Evolutionary conservation across 2,113 vertebrate genomes (phyloP).

Genomic region (Periophthalmus modestus): DNA sequence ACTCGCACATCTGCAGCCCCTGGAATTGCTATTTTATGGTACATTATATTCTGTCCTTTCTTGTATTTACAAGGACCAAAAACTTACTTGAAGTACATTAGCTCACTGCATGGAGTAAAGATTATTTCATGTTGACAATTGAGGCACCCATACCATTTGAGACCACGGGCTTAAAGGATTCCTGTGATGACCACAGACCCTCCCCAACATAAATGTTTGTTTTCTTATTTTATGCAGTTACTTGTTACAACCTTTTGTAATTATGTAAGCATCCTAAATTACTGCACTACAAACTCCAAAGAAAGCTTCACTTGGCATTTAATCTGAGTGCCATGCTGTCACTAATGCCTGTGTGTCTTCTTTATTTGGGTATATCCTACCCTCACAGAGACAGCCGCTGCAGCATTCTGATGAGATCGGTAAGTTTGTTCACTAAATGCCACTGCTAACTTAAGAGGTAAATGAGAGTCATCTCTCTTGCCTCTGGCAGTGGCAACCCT

Average conservation of each 20-base stretch:
- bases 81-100: neutral
- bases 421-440: conserved; percentile 71
- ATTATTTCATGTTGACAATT: neutral
- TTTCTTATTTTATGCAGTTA: neutral
- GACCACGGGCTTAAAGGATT: too few species aligned
- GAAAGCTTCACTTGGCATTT: conserved; percentile 32
- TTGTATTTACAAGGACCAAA: neutral
- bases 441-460: conserved; percentile 44
- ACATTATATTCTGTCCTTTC: neutral
- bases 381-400: conserved; percentile 79
- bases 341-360: conserved; percentile 81
- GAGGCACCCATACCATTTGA: neutral
- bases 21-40: neutral
- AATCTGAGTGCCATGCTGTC: conserved; percentile 55
- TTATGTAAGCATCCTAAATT: neutral
- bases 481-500: conserved; percentile 53
- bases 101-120: neutral
- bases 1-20: neutral
- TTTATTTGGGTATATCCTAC: conserved; percentile 74
- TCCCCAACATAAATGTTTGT: too few species aligned
- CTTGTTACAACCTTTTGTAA: neutral
- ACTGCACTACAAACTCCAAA: conserved; percentile 32
- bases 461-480: conserved; percentile 52
- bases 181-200: too few species aligned
- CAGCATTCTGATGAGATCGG: conserved; percentile 76